Percentiles rank a stretch among this genome's conserved stretches.
These are phyloP conservation scores for Merops nubicus DNA, from an alignment of 2,113 vertebrate genomes.

Conservation along the genomic window DNA sequence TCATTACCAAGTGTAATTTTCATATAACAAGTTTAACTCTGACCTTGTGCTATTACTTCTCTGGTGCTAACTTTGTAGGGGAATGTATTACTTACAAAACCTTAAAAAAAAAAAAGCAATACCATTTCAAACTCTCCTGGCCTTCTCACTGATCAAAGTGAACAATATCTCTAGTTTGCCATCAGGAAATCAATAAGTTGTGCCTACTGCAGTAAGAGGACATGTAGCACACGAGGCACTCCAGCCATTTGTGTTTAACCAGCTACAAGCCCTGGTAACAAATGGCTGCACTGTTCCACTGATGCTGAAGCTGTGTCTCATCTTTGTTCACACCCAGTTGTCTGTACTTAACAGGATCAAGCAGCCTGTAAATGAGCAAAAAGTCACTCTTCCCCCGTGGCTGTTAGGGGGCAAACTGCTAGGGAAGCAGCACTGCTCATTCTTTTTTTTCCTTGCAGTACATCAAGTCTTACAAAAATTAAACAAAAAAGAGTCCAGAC, in stretches of 20 bases:
- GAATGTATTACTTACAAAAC: not conserved
- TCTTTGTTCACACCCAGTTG: not conserved
- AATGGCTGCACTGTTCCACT: not conserved
- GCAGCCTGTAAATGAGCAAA: not conserved
- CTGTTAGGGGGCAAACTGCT: not conserved
- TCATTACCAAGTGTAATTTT: conserved; percentile 69
- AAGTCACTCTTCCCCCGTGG: not conserved
- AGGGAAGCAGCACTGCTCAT: not conserved
- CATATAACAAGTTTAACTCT: conserved; percentile 54
- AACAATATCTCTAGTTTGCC: not conserved
- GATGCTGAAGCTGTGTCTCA: not conserved
- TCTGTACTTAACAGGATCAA: not conserved
- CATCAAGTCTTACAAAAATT: not conserved
- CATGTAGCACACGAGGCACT: not conserved
- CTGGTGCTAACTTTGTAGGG: not conserved
- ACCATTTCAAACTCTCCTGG: not conserved
- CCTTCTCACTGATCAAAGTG: not conserved
- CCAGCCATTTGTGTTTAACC: not conserved
- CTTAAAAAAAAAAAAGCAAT: not conserved
- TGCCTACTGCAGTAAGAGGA: not conserved
- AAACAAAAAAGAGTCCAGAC: not conserved
- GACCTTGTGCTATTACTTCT: conserved; percentile 29
- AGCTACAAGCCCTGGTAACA: not conserved
- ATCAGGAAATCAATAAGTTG: not conserved
- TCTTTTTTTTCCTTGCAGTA: not conserved